Percentiles rank a stretch among this genome's conserved stretches.
phyloP scores from a whole-genome alignment of 2,113 vertebrate species.

The Penelope pileata region DNA sequence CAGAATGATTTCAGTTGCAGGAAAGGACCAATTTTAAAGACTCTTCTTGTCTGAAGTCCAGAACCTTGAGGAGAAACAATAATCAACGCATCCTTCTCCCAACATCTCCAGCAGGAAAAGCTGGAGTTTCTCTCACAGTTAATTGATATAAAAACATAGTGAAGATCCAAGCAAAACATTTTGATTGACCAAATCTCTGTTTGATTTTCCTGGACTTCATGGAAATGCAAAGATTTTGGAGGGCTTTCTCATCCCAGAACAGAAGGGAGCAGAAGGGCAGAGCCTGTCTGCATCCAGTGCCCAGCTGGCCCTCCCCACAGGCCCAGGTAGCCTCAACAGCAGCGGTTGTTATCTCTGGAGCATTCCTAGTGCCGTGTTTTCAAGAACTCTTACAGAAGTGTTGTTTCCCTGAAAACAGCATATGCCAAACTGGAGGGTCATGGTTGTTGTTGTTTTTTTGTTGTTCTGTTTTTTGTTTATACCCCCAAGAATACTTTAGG shows the following conservation, averaged over 20 bases:
- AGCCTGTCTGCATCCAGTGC: neutral
- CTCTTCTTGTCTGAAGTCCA: neutral
- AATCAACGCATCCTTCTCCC: neutral
- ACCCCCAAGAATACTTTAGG: neutral
- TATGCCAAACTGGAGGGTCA: neutral
- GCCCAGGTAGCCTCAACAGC: neutral
- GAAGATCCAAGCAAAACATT: neutral
- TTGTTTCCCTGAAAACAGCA: neutral
- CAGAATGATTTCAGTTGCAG: neutral
- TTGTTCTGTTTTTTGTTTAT: too few species aligned
- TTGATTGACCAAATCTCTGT: neutral
- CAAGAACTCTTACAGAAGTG: neutral
- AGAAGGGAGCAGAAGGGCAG: neutral
- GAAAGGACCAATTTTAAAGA: neutral
- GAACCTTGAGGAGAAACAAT: neutral
- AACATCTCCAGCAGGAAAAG: neutral
- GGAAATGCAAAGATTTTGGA: neutral
- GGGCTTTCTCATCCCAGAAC: neutral
- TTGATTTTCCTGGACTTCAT: neutral
- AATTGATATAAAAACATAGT: neutral
- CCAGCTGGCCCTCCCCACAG: neutral
- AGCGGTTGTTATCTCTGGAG: neutral
- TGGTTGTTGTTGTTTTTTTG: too few species aligned
- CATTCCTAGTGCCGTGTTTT: neutral
- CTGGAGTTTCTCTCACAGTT: neutral